Evolutionary conservation across 2,888 invertebrate species (phyloP).

Genomic region (Caenorhabditis sp.): DNA sequence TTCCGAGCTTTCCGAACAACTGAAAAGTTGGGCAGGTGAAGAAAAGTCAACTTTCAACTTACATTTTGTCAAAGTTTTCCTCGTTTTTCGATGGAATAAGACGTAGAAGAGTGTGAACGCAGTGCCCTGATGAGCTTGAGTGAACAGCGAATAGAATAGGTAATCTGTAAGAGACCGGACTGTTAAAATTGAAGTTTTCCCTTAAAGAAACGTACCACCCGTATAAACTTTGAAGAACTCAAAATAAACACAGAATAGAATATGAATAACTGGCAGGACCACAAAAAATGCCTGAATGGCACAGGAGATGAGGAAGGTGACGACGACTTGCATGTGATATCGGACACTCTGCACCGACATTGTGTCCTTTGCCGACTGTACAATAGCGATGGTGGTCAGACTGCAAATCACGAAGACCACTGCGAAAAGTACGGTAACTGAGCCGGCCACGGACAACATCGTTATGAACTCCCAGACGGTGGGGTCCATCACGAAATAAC

Average conservation of each 20-base stretch:
- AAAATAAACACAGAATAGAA: slow-evolving; percentile 29
- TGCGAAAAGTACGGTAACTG: slow-evolving; percentile 22
- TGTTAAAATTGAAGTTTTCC: too few species aligned
- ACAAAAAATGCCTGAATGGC: slow-evolving; percentile 41
- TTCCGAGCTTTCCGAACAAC: slow-evolving; percentile 2
- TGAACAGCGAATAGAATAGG: slow-evolving; percentile 24
- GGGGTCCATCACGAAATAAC: slow-evolving; percentile 18
- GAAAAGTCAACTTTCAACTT: neutral
- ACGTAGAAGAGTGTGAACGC: slow-evolving; percentile 39
- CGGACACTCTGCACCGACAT: slow-evolving; percentile 34
- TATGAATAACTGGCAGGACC: slow-evolving; percentile 32
- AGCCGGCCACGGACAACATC: slow-evolving; percentile 19
- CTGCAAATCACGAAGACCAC: slow-evolving; percentile 35
- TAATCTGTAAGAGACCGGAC: too few species aligned
- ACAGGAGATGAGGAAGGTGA: slow-evolving; percentile 29
- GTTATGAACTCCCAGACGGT: slow-evolving; percentile 29
- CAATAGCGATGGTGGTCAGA: slow-evolving; percentile 25
- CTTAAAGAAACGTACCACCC: slow-evolving; percentile 8
- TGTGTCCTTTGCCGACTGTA: slow-evolving; percentile 31
- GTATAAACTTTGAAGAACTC: slow-evolving; percentile 29
- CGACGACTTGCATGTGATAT: slow-evolving; percentile 41
- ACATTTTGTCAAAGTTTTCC: slow-evolving; percentile 24
- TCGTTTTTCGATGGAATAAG: slow-evolving; percentile 25
- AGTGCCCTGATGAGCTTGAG: slow-evolving; percentile 40
- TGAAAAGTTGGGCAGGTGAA: neutral